These are phyloP conservation scores for Osmoderma eremita DNA, from an alignment of 2,888 invertebrate species.

Conservation along the genomic window DNA sequence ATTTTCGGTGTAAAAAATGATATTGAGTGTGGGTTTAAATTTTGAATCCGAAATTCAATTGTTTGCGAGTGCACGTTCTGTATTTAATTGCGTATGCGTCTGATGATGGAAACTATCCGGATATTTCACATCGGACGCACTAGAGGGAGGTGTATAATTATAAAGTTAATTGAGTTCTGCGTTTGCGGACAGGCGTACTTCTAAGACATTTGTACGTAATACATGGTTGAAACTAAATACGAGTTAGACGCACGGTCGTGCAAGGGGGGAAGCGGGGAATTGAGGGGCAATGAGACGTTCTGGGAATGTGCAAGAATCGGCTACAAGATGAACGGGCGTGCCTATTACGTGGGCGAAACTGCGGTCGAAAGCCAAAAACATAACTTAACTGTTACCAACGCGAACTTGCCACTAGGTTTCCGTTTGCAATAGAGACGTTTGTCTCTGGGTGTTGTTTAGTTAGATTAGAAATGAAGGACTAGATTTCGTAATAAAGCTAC, in stretches of 20 bases:
- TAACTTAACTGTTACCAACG: slow-evolving; percentile 32
- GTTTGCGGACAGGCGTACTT: slow-evolving; percentile 15
- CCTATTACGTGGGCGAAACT: slow-evolving; percentile 23
- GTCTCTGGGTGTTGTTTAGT: no score
- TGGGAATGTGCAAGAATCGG: slow-evolving; percentile 23
- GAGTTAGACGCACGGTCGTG: no score
- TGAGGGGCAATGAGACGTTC: neutral
- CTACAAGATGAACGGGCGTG: slow-evolving; percentile 30
- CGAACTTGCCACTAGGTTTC: slow-evolving; percentile 10
- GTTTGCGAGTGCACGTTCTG: neutral
- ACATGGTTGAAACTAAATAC: slow-evolving; percentile 14
- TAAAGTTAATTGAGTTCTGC: slow-evolving; percentile 34
- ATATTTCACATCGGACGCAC: neutral
- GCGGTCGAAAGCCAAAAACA: slow-evolving; percentile 35
- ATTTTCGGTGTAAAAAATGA: no score
- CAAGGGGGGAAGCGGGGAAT: neutral
- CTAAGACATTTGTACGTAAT: slow-evolving; percentile 3
- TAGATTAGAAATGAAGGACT: no score
- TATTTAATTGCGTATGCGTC: no score
- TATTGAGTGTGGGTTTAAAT: no score
- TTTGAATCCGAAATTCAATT: no score
- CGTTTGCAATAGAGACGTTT: slow-evolving; percentile 21
- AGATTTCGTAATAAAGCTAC: no score
- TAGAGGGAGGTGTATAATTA: slow-evolving; percentile 18
- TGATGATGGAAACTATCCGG: neutral